Conservation (phyloP, 2,888 invertebrate species). For the Drosophila anceps region DNA sequence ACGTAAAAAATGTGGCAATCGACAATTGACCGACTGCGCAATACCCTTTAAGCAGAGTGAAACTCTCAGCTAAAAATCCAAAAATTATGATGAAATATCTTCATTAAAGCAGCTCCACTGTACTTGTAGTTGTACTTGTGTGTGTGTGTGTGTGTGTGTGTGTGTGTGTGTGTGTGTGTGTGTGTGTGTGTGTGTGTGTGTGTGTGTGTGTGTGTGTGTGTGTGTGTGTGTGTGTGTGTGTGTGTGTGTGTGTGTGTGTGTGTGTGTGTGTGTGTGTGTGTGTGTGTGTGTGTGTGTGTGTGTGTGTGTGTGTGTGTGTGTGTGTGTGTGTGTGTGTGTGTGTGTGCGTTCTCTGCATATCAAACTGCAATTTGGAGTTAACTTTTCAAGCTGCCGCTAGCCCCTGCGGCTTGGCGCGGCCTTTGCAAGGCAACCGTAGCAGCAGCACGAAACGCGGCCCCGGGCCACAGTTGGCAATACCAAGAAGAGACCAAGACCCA, state of each 20-base stretch:
- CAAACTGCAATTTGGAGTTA: constrained; percentile 47
- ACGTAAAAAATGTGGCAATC: constrained; percentile 7
- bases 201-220: not conserved
- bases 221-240: not conserved
- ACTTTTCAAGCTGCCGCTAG: constrained; percentile 26
- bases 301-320: no score
- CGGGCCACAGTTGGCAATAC: constrained; percentile 31
- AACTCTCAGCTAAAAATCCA: not conserved
- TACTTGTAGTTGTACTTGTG: no score
- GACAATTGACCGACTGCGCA: not conserved
- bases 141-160: constrained; percentile 16
- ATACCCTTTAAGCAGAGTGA: not conserved
- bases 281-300: not conserved
- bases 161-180: constrained; percentile 38
- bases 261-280: not conserved
- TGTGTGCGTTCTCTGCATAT: constrained; percentile 34
- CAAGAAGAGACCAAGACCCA: constrained; percentile 27
- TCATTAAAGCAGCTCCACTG: no score
- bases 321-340: constrained; percentile 7
- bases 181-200: constrained; percentile 41
- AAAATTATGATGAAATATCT: not conserved
- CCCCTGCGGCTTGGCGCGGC: constrained; percentile 16
- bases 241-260: not conserved
- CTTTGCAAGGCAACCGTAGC: constrained; percentile 28
- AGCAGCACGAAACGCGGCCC: constrained; percentile 43